A percentile compares a stretch with the other conserved stretches of the same genome.
Evolutionary conservation across 2,797 vertebrate species (phyloP).

Genomic region (Pseudochaenichthys georgianus): DNA sequence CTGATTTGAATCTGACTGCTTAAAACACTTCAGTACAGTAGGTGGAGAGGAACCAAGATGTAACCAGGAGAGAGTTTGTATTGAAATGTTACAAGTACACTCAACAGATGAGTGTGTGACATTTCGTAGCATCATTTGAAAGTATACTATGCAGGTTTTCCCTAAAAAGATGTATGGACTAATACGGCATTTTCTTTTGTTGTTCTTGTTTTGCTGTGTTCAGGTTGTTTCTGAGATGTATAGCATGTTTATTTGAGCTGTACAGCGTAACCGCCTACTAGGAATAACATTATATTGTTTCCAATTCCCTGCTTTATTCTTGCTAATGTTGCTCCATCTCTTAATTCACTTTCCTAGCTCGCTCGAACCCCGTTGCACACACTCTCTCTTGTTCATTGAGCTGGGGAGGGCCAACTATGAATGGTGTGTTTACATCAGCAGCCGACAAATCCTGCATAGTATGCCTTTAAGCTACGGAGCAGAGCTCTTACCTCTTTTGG

Average conservation of each 20-base stretch:
- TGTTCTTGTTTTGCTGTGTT: too few species aligned
- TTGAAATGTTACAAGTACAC: slow-evolving; percentile 2
- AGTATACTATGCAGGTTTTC: too few species aligned
- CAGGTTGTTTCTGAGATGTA: too few species aligned
- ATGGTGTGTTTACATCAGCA: background rate
- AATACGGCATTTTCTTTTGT: too few species aligned
- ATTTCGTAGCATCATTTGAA: background rate
- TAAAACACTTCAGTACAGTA: background rate
- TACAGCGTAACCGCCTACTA: background rate
- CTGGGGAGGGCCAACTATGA: too few species aligned
- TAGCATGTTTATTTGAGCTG: too few species aligned
- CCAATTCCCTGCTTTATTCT: too few species aligned
- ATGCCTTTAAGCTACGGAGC: background rate
- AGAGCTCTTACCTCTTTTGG: slow-evolving; percentile 90
- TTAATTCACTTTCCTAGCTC: background rate
- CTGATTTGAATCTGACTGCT: slow-evolving; percentile 13
- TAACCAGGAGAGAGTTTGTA: slow-evolving; percentile 3
- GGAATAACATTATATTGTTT: too few species aligned
- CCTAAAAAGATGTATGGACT: too few species aligned
- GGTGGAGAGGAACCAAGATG: background rate
- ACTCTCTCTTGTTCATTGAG: background rate
- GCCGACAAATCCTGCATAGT: background rate
- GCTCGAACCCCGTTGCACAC: background rate
- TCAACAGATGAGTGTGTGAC: background rate
- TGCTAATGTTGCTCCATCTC: background rate